Conservation (phyloP, 2,797 vertebrate genomes). For the Bradypodion pumilum region DNA sequence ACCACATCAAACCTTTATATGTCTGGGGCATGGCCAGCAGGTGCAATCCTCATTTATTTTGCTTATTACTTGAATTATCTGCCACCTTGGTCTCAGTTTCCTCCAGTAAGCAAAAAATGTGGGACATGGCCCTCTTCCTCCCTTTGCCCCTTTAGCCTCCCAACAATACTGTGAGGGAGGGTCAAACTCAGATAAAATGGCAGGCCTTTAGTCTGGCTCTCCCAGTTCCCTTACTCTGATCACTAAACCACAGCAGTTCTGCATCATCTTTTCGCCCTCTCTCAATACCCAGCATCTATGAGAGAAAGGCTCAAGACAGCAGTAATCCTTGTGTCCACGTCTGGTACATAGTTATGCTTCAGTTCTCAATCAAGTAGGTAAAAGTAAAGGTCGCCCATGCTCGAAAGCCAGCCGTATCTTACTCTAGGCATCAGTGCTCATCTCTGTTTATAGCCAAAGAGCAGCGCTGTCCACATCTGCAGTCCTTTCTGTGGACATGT, state of each 20-base stretch:
- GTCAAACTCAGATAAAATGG: background rate
- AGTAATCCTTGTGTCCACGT: background rate
- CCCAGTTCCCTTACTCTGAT: background rate
- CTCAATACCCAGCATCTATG: background rate
- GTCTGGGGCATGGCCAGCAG: no score
- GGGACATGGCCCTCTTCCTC: background rate
- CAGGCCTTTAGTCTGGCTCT: background rate
- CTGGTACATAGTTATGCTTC: background rate
- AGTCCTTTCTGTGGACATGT: no score
- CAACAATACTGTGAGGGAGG: background rate
- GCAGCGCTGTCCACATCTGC: no score
- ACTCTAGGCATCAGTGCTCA: no score
- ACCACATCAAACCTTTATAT: background rate
- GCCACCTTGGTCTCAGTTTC: background rate
- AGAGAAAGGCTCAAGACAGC: background rate
- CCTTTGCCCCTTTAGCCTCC: background rate
- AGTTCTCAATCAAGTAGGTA: no score
- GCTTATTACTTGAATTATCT: background rate
- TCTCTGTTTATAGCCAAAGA: no score
- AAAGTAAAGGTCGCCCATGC: no score
- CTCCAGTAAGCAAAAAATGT: background rate
- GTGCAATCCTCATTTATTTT: background rate
- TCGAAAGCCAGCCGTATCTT: no score
- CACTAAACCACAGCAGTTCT: background rate
- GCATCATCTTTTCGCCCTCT: background rate